These are phyloP conservation scores for Mnemiopsis leidyi DNA, from an alignment of 37 sponge, comb jelly and placozoan genomes.

Conservation along the genomic window DNA sequence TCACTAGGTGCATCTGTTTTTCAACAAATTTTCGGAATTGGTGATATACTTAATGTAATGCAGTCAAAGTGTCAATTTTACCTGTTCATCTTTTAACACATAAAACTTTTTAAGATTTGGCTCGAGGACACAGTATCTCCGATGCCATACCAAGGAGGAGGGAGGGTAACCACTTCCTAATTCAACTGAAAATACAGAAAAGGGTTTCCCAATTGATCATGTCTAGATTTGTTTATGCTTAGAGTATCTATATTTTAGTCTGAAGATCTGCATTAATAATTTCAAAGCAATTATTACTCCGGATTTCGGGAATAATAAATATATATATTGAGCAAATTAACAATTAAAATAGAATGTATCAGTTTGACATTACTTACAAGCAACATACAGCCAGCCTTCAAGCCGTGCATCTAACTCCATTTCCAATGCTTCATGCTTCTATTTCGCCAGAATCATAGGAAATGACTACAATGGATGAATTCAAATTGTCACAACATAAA, in stretches of 20 bases:
- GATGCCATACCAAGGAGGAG: neutral
- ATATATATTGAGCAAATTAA: neutral
- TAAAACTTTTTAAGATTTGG: conserved; percentile 41
- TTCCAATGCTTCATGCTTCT: neutral
- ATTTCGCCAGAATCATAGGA: neutral
- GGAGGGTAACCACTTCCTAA: conserved; percentile 42
- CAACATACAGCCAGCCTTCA: conserved; percentile 28
- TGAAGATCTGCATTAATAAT: too few species aligned
- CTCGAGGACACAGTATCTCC: conserved; percentile 44
- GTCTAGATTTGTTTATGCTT: neutral
- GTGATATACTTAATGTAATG: neutral
- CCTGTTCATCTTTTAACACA: conserved; percentile 47
- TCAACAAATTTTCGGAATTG: neutral
- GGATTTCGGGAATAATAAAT: neutral
- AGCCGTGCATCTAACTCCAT: conserved; percentile 61
- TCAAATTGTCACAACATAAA: too few species aligned
- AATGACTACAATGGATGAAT: too few species aligned
- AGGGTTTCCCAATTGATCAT: neutral
- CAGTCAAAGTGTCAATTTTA: neutral
- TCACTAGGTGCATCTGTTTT: neutral
- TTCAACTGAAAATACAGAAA: conserved; percentile 14
- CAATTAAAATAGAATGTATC: neutral
- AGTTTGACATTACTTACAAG: neutral
- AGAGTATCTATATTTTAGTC: too few species aligned
- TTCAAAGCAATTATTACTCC: too few species aligned